Percentiles rank a stretch among this genome's conserved stretches.
phyloP scores from a whole-genome alignment of 1,140 invertebrate genomes.

The Lerema accius region DNA sequence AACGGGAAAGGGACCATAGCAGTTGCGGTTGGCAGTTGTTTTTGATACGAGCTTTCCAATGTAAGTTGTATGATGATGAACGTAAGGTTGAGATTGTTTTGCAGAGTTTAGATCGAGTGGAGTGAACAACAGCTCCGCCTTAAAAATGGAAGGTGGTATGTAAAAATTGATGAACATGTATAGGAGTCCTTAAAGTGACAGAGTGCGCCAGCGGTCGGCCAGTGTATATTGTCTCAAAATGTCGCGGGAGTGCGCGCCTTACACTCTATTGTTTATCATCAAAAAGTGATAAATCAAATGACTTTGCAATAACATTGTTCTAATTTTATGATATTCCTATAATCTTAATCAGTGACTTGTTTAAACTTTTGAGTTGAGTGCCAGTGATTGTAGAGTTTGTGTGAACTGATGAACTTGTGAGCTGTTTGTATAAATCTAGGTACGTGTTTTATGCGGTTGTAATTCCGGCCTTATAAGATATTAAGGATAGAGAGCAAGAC shows the following conservation, averaged over 20 bases:
- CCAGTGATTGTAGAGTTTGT: constrained; percentile 44
- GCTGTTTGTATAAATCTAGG: constrained; percentile 12
- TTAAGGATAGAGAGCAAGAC: constrained; percentile 29
- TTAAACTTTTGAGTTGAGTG: constrained; percentile 43
- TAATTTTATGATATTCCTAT: constrained; percentile 44
- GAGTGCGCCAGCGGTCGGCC: constrained; percentile 78
- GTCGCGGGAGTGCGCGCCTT: constrained; percentile 68
- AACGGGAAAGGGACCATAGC: constrained; percentile 64
- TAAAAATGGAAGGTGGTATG: constrained; percentile 83
- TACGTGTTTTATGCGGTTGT: no score
- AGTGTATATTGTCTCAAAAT: constrained; percentile 82
- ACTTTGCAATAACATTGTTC: constrained; percentile 70
- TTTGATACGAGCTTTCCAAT: constrained; percentile 9
- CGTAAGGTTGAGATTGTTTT: constrained; percentile 44
- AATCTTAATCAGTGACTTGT: constrained; percentile 49
- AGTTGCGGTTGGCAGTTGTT: constrained; percentile 59
- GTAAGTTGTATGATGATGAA: constrained; percentile 16
- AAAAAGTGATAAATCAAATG: constrained; percentile 81
- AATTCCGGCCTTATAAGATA: constrained; percentile 28
- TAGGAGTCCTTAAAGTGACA: constrained; percentile 82
- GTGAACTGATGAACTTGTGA: constrained; percentile 48
- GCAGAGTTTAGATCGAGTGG: constrained; percentile 42
- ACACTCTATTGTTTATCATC: constrained; percentile 76
- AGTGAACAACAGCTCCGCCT: constrained; percentile 76
- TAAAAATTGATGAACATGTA: constrained; percentile 83